Evolutionary conservation across 2,888 invertebrate genomes (phyloP), one percentile per base, ranked within the genome.

Genomic region (Proisotoma minuta): DNA sequence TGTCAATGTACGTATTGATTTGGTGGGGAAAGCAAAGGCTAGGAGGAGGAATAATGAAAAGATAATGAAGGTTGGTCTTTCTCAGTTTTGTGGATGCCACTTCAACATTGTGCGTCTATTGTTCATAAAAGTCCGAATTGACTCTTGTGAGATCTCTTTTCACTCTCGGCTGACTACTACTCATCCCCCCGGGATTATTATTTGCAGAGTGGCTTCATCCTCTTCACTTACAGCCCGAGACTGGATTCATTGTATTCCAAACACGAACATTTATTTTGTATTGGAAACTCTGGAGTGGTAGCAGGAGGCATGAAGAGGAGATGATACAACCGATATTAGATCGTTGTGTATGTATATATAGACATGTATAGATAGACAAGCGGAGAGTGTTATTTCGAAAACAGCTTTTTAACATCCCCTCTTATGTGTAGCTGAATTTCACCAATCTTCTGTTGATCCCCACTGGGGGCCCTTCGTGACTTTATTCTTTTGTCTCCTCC

Each of bases 11-110:
- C 8, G 34, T 34, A 34, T 34, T 34, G 34, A 34, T 34, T 34
- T 8, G 8, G 34, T 8, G 34, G 34, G 34, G 15, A 34, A 34
- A n/a, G n/a, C n/a, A n/a, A 43, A 34, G 20, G 20, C 68, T 69
- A 71, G 69, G 68, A 68, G 69, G 68, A 66, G 64, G 66, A 69
- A 68, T 69, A 71, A 71, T 69, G 69, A 69, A 71, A 69, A 68
- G 69, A 69, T 69, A 71, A 71, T 71, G 71, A 71, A 68, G 62
- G 64, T 52, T 52, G 52, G 27, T 52, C 52, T 52, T 52, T 52
- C 52, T 26, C 29, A 28, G 52, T 26, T 26, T 52, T 52, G 5
- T 52, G 28, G 28, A 52, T 52, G 29, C 18, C 52, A 52, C 52
- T 52, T 52, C 26, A 52, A n/a, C 24, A 26, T 27, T 10, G 10